Evolutionary conservation across 1,140 invertebrate species (phyloP), one percentile per base, ranked within the genome.

Genomic region (Zaprionus kolodkinae): DNA sequence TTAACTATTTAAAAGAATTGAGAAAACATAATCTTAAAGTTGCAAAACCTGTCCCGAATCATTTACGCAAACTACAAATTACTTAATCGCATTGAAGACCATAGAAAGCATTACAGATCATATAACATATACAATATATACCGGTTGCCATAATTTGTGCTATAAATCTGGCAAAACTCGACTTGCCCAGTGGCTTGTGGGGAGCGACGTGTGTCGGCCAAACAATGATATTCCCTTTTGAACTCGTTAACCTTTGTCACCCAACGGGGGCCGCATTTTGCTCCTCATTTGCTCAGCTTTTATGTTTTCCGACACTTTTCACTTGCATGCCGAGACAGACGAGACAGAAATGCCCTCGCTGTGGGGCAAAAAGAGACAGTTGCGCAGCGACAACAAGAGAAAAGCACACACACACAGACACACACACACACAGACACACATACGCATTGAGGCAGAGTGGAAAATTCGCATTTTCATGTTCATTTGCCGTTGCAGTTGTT

Each of bases 221-320:
- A 62, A 73, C 65, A 73, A 73, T 73, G 65, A 69, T 27, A 56
- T 62, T 67, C 17, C 36, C 43, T 62, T 56, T 27, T 35, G 13
- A 61, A 69, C 68, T 71, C 67, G 60, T 71, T 70, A 57, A 54
- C 72, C 59, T 75, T 64, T 71, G 67, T 70, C 72, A 65, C 43
- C 43, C 36, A 12, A 33, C 57, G 55, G 15, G 21, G 25, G 21
- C 52, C n/a, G 74, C 68, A 68, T 64, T 80, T 79, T 77, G 72
- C 72, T 84, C 71, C 79, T 80, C 72, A 77, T 71, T 80, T 45
- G 30, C 40, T 45, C 30, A 15, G 59, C 79, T 87, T 87, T 87
- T 38, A 87, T 88, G 72, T 88, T 81, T 83, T 50, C 83, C 83
- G 83, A 83, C 76, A 75, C 60, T 77, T 86, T 86, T 87, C 84